Evolutionary conservation across 2,888 invertebrate species (phyloP).

Genomic region (Galeruca laticollis): DNA sequence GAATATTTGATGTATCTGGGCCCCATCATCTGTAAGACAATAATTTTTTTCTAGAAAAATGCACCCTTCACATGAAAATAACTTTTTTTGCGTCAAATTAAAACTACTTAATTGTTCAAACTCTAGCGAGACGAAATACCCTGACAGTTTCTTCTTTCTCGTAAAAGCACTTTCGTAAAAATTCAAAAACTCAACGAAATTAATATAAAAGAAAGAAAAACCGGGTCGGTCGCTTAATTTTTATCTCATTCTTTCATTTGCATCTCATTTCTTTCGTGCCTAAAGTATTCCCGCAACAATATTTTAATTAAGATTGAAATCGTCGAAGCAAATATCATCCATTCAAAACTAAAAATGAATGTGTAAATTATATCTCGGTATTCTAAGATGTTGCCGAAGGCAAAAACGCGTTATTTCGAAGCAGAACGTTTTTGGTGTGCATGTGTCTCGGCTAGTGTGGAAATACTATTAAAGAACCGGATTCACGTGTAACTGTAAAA

Average conservation of each 20-base stretch:
- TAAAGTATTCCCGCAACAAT: constrained; percentile 10
- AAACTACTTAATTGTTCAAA: too few relatives aligned
- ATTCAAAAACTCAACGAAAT: too few relatives aligned
- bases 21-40: too few relatives aligned
- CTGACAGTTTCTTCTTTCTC: too few relatives aligned
- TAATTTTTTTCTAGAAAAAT: too few relatives aligned
- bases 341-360: constrained; percentile 21
- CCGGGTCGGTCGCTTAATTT: constrained; percentile 2
- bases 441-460: constrained; percentile 11
- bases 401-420: constrained; percentile 15
- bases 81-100: too few relatives aligned
- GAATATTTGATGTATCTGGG: too few relatives aligned
- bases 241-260: neutral
- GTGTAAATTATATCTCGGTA: constrained; percentile 27
- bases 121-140: too few relatives aligned
- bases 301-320: constrained; percentile 34
- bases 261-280: neutral
- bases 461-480: neutral
- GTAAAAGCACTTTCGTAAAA: too few relatives aligned
- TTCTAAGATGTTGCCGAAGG: constrained; percentile 7
- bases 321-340: constrained; percentile 23
- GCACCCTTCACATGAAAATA: too few relatives aligned
- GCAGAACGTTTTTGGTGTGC: constrained; percentile 18
- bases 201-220: neutral
- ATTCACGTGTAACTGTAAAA: neutral